These are phyloP conservation scores for Pristis pectinata DNA, from an alignment of 2,797 vertebrate species.

Conservation along the genomic window DNA sequence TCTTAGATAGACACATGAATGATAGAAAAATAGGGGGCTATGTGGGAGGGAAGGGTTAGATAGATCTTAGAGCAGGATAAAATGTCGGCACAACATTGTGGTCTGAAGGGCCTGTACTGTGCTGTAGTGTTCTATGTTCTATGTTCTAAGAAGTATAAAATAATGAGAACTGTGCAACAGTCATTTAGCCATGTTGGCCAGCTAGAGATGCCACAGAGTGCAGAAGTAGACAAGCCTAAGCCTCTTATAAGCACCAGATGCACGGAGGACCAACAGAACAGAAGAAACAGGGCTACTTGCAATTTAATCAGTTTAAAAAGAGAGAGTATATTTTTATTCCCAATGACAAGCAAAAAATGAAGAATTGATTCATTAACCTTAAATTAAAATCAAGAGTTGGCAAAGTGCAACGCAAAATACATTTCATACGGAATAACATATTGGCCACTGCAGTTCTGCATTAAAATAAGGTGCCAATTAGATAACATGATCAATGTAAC, in stretches of 20 bases:
- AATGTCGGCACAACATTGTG: no score
- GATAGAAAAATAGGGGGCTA: no score
- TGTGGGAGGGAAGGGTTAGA: no score
- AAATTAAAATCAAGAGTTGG: neutral
- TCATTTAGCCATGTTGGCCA: neutral
- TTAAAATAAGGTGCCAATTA: neutral
- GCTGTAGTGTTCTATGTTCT: no score
- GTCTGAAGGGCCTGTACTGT: no score
- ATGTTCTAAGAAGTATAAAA: no score
- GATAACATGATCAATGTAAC: neutral
- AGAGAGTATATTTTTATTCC: neutral
- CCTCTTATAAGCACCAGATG: neutral
- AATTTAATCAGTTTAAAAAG: neutral
- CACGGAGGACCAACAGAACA: neutral
- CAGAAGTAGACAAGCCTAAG: neutral
- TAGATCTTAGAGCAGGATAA: no score
- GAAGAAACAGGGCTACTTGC: neutral
- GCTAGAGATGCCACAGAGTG: neutral
- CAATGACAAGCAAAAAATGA: neutral
- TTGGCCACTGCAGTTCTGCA: neutral
- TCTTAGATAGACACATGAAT: no score
- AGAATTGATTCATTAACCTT: no score
- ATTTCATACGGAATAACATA: neutral
- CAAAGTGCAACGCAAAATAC: neutral
- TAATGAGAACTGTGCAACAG: neutral